Percentiles rank a stretch among this genome's conserved stretches.
Evolutionary conservation across 2,113 vertebrate species (phyloP).

Genomic region (Synodontis membranacea): DNA sequence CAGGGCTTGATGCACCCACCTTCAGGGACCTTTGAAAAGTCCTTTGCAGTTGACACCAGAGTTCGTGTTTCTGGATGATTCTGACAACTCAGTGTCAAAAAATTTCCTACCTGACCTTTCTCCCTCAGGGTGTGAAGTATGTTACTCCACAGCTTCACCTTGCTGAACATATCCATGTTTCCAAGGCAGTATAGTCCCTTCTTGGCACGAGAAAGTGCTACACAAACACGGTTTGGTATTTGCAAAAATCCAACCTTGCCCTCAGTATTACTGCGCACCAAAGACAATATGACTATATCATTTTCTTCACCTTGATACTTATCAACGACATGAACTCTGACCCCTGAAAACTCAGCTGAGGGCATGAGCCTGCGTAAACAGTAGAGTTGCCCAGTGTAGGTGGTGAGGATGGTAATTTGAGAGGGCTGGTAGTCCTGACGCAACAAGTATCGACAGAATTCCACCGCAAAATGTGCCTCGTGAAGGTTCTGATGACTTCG

Average conservation of each 20-base stretch:
- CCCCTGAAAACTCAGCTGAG: constrained; percentile 74
- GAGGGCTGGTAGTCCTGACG: constrained; percentile 85
- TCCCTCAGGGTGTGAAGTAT: constrained; percentile 82
- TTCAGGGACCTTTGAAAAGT: constrained; percentile 85
- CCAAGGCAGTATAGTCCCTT: constrained; percentile 90
- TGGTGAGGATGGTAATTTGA: constrained; percentile 94
- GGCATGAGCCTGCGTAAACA: constrained; percentile 86
- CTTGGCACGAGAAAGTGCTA: constrained; percentile 91
- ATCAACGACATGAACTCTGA: constrained; percentile 92
- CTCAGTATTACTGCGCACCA: constrained; percentile 87
- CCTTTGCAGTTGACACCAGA: constrained; percentile 69
- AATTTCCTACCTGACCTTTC: constrained; percentile 70
- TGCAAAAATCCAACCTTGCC: constrained; percentile 85
- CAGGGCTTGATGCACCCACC: constrained; percentile 88
- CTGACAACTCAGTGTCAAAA: constrained; percentile 83
- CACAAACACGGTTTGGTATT: constrained; percentile 89
- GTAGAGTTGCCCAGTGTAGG: constrained; percentile 88
- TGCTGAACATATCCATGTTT: constrained; percentile 82
- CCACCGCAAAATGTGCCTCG: constrained; percentile 86
- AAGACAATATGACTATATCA: constrained; percentile 88
- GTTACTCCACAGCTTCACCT: constrained; percentile 84
- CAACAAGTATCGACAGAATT: constrained; percentile 84
- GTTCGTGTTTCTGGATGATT: constrained; percentile 84
- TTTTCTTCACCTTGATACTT: constrained; percentile 98
- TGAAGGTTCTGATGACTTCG: constrained; percentile 88